These are phyloP conservation scores for Leptinotarsa defecta DNA, from an alignment of 1,140 invertebrate species.

Conservation along the genomic window DNA sequence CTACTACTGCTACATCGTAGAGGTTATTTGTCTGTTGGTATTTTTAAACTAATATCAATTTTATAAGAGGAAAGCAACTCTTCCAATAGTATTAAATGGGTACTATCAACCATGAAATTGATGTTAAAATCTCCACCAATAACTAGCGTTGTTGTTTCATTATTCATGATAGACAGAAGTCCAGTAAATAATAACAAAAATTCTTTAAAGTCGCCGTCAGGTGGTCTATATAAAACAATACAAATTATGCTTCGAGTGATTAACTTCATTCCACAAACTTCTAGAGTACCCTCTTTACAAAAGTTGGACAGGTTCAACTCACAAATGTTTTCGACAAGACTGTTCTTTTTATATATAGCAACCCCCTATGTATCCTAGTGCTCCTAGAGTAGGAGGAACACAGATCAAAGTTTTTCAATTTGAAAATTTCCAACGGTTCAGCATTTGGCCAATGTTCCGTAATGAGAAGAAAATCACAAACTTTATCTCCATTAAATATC, in stretches of 20 bases:
- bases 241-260: constrained; percentile 9
- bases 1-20: not conserved
- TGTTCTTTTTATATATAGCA: not conserved
- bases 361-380: constrained; percentile 5
- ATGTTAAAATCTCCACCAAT: constrained; percentile 6
- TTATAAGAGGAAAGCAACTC: constrained; percentile 5
- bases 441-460: constrained; percentile 12
- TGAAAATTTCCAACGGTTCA: constrained; percentile 6
- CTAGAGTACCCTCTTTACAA: constrained; percentile 13
- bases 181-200: not conserved
- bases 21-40: not conserved
- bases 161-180: not conserved
- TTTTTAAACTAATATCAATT: constrained; percentile 6
- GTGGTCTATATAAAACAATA: constrained; percentile 16
- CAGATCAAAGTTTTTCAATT: constrained; percentile 8
- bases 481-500: not conserved
- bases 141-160: not conserved
- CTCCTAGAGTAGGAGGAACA: not conserved
- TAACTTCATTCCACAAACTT: constrained; percentile 14
- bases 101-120: constrained; percentile 9
- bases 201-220: not conserved
- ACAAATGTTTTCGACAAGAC: not conserved
- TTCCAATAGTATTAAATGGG: not conserved
- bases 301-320: constrained; percentile 1
- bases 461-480: constrained; percentile 1